Evolutionary conservation across 2,113 vertebrate species (phyloP).

Genomic region (Paraplagusia blochii): DNA sequence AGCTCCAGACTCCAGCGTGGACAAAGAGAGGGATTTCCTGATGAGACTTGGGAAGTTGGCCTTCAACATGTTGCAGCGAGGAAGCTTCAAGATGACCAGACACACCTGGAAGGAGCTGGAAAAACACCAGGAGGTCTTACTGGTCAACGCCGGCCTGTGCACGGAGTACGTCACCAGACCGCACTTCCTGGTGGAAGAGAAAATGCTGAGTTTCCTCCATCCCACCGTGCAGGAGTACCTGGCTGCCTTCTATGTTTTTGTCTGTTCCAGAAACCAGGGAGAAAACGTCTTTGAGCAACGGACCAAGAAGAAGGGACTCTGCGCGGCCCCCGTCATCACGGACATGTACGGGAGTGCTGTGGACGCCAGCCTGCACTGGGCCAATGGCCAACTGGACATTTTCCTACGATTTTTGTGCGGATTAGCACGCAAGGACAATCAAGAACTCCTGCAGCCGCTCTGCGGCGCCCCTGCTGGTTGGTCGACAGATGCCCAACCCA

Average conservation of each 20-base stretch:
- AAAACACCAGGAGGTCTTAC: slow-evolving; percentile 28
- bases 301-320: slow-evolving; percentile 11
- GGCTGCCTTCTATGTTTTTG: slow-evolving; percentile 70
- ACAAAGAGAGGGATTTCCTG: slow-evolving; percentile 48
- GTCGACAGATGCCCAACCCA: slow-evolving; percentile 23
- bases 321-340: slow-evolving; percentile 22
- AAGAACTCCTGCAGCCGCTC: slow-evolving; percentile 48
- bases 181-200: slow-evolving; percentile 50
- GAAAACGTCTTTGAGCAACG: slow-evolving; percentile 59
- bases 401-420: slow-evolving; percentile 68
- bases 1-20: slow-evolving; percentile 1
- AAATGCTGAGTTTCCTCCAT: slow-evolving; percentile 68
- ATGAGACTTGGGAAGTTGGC: slow-evolving; percentile 66
- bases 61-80: slow-evolving; percentile 61
- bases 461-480: slow-evolving; percentile 16
- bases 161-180: slow-evolving; percentile 47
- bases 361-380: slow-evolving; percentile 52
- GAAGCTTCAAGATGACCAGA: slow-evolving; percentile 35
- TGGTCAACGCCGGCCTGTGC: slow-evolving; percentile 61
- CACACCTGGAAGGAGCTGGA: slow-evolving; percentile 36
- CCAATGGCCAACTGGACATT: slow-evolving; percentile 58
- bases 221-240: slow-evolving; percentile 75
- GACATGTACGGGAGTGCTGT: slow-evolving; percentile 59
- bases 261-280: slow-evolving; percentile 49
- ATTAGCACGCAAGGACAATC: slow-evolving; percentile 50